Conservation (phyloP, 2,113 vertebrate genomes). For the Chiloscyllium plagiosum region DNA sequence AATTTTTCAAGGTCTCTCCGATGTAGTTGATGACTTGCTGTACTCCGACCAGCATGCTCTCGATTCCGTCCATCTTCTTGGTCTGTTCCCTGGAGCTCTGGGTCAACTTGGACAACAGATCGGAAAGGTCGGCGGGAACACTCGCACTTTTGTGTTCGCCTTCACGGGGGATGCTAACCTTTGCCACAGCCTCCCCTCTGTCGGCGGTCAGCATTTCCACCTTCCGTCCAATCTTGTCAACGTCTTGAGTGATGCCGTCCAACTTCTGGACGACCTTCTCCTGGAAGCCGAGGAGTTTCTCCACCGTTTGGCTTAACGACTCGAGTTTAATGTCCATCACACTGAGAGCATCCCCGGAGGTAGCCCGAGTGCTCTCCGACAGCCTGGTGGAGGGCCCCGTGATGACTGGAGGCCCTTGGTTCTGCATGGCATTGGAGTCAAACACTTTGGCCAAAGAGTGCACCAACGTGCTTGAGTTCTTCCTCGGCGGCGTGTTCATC, state of each 20-base stretch:
- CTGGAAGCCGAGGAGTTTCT: slow-evolving; percentile 62
- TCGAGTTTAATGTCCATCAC: slow-evolving; percentile 63
- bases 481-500: slow-evolving; percentile 28
- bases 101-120: slow-evolving; percentile 54
- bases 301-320: slow-evolving; percentile 67
- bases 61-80: slow-evolving; percentile 65
- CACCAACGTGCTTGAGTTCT: slow-evolving; percentile 51
- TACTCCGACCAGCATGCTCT: slow-evolving; percentile 63
- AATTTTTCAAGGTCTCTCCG: slow-evolving; percentile 61
- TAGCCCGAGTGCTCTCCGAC: slow-evolving; percentile 44
- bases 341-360: slow-evolving; percentile 46
- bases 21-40: slow-evolving; percentile 70
- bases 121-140: slow-evolving; percentile 55
- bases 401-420: slow-evolving; percentile 49
- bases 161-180: slow-evolving; percentile 39
- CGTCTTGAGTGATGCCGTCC: slow-evolving; percentile 63
- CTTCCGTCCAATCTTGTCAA: slow-evolving; percentile 60
- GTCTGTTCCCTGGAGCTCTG: slow-evolving; percentile 61
- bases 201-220: slow-evolving; percentile 63
- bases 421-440: slow-evolving; percentile 62
- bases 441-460: slow-evolving; percentile 72
- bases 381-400: slow-evolving; percentile 47
- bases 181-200: slow-evolving; percentile 55
- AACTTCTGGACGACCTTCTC: slow-evolving; percentile 63
- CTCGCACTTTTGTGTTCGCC: slow-evolving; percentile 46